phyloP scores from a whole-genome alignment of 2,113 vertebrate genomes.

The Cyprinodon variegatus region DNA sequence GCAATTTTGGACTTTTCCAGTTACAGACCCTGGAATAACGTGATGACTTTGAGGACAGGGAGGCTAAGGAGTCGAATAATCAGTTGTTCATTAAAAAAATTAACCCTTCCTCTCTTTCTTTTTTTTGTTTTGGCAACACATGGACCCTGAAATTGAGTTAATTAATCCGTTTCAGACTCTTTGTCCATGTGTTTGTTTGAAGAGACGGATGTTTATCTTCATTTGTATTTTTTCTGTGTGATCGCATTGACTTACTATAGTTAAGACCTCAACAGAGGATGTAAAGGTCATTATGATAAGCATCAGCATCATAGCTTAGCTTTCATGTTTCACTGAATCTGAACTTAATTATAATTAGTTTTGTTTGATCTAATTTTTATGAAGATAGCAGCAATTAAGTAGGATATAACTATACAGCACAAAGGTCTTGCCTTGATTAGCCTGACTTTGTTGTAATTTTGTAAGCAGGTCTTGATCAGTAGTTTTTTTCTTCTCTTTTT shows the following conservation, averaged over 20 bases:
- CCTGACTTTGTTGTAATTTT: no score
- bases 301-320: neutral
- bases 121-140: constrained; percentile 17
- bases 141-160: constrained; percentile 15
- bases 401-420: no score
- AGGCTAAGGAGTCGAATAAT: constrained; percentile 32
- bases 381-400: neutral
- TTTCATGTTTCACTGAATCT: neutral
- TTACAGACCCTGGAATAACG: neutral
- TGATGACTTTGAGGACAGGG: constrained; percentile 9
- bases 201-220: neutral
- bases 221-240: neutral
- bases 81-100: neutral
- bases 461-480: neutral
- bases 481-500: neutral
- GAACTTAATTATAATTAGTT: neutral
- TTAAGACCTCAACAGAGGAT: neutral
- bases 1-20: neutral
- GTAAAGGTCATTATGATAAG: neutral
- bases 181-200: constrained; percentile 8
- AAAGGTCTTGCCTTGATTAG: neutral
- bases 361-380: neutral
- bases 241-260: neutral
- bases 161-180: constrained; percentile 33
- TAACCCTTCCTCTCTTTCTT: neutral